These are phyloP conservation scores for Euwallacea similis DNA, from an alignment of 1,140 invertebrate species.

Conservation along the genomic window DNA sequence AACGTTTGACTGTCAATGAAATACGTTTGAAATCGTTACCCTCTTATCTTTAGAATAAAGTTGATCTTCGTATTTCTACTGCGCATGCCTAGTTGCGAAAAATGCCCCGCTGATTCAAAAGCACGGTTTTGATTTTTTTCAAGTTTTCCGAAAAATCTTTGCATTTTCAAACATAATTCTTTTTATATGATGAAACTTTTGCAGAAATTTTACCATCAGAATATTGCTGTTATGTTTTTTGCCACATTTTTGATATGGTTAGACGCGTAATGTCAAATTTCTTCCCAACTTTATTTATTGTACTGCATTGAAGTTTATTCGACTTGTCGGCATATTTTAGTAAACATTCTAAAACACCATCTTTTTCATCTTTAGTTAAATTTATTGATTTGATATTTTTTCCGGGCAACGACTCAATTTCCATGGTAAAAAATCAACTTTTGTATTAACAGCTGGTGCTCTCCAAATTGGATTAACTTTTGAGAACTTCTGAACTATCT, in stretches of 20 bases:
- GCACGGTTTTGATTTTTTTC: constrained; percentile 1
- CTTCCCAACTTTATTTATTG: background rate
- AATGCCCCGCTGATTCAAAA: background rate
- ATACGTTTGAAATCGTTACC: background rate
- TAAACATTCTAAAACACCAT: background rate
- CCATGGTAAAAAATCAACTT: constrained; percentile 4
- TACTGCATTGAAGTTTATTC: background rate
- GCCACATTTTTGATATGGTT: too few species aligned
- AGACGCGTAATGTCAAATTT: background rate
- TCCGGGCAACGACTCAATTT: background rate
- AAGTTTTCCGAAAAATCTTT: background rate
- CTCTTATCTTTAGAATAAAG: constrained; percentile 3
- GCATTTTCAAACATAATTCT: too few species aligned
- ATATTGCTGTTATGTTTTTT: too few species aligned
- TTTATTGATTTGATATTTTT: background rate
- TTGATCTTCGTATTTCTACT: background rate
- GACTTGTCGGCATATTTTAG: background rate
- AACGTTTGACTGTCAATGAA: background rate
- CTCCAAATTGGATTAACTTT: background rate
- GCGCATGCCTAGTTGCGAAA: background rate
- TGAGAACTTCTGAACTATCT: background rate
- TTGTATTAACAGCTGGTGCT: background rate
- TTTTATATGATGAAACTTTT: too few species aligned
- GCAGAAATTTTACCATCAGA: too few species aligned
- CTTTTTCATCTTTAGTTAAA: background rate